Conservation (phyloP, 2,888 invertebrate genomes). For the Oscheius sp. region DNA sequence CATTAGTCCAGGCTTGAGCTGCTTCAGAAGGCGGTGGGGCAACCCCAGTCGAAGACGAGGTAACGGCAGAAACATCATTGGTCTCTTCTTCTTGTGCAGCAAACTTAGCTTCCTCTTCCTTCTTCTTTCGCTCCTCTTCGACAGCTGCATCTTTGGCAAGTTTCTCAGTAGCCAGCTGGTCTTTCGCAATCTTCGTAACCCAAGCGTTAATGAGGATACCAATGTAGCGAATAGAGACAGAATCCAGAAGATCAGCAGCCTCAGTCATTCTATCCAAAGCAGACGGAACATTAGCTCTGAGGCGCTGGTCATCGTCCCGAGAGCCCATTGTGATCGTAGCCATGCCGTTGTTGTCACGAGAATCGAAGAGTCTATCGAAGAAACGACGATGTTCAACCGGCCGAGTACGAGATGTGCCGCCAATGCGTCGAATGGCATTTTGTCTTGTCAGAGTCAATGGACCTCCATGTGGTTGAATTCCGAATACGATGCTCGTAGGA, state of each 20-base stretch:
- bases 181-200: conserved; percentile 32
- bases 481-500: conserved; percentile 4
- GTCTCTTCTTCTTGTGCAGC: conserved; percentile 1
- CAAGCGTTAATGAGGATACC: conserved; percentile 43
- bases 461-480: conserved; percentile 10
- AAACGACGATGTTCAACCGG: conserved; percentile 18
- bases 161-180: conserved; percentile 23
- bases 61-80: conserved; percentile 6
- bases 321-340: not conserved
- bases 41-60: conserved; percentile 20
- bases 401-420: conserved; percentile 21
- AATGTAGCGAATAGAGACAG: conserved; percentile 53
- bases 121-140: conserved; percentile 34
- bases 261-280: conserved; percentile 57
- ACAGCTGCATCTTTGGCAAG: conserved; percentile 21
- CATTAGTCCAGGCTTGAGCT: conserved; percentile 24
- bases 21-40: conserved; percentile 26
- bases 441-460: conserved; percentile 31
- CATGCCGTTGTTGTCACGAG: not conserved
- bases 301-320: conserved; percentile 33
- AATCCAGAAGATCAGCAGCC: conserved; percentile 47
- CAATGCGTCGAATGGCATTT: conserved; percentile 38
- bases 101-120: conserved; percentile 31
- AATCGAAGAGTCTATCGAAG: conserved; percentile 32
- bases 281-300: conserved; percentile 41